Conservation (phyloP, 1,140 invertebrate genomes). For the Drosophila novamexicana region DNA sequence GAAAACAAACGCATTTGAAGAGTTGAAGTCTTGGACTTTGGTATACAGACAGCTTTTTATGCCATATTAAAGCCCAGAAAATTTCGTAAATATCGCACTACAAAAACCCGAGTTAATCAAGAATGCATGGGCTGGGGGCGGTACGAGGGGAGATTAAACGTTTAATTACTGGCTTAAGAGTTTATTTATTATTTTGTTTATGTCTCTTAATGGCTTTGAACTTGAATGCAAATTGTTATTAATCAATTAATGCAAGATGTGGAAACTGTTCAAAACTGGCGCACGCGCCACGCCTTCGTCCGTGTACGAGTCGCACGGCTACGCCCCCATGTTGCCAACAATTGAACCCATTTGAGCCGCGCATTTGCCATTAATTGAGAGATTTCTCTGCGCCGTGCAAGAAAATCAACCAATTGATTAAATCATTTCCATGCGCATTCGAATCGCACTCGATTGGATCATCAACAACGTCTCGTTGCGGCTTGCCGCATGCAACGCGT, state of each 20-base stretch:
- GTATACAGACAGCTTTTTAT: no score
- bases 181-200: no score
- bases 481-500: conserved; percentile 12
- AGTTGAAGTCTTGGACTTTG: no score
- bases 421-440: conserved; percentile 54
- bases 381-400: conserved; percentile 48
- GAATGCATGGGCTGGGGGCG: no score
- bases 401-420: conserved; percentile 70
- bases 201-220: conserved; percentile 61
- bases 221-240: conserved; percentile 68
- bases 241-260: conserved; percentile 75
- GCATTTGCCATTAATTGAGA: conserved; percentile 63
- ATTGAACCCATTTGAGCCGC: conserved; percentile 73
- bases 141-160: no score
- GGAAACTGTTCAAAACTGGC: conserved; percentile 16
- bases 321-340: conserved; percentile 45
- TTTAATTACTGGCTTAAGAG: no score
- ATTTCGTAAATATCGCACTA: no score
- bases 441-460: conserved; percentile 41
- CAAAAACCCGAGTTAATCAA: no score
- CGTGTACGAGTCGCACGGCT: conserved; percentile 17
- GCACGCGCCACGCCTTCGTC: conserved; percentile 58
- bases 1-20: no score
- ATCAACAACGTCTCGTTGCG: conserved; percentile 18
- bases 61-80: no score